Conservation (phyloP, 2,888 invertebrate genomes). For the Molanna angustata region DNA sequence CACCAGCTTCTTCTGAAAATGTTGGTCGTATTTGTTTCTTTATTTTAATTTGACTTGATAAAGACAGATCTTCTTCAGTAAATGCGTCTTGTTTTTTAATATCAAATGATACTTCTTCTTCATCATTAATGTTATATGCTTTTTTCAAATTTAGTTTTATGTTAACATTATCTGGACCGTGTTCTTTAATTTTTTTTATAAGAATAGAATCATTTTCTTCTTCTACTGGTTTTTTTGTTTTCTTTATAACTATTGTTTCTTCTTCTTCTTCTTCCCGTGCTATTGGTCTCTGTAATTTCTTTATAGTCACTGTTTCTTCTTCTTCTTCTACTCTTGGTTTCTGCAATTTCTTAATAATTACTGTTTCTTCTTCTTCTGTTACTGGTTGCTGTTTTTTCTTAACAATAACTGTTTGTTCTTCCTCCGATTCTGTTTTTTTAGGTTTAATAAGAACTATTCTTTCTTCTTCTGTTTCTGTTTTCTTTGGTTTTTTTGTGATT, state of each 20-base stretch:
- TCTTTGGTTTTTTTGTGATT: slow-evolving; percentile 28
- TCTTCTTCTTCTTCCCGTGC: too few relatives aligned
- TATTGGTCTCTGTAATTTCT: too few relatives aligned
- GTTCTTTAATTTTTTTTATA: too few relatives aligned
- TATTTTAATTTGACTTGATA: slow-evolving; percentile 68
- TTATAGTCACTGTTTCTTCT: not conserved
- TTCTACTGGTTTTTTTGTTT: too few relatives aligned
- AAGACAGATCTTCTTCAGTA: slow-evolving; percentile 65
- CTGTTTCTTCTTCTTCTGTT: too few relatives aligned
- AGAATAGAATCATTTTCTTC: too few relatives aligned
- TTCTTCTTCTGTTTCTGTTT: slow-evolving; percentile 47
- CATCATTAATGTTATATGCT: slow-evolving; percentile 62
- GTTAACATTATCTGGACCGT: slow-evolving; percentile 58
- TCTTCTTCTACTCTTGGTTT: slow-evolving; percentile 41
- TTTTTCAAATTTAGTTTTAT: slow-evolving; percentile 69
- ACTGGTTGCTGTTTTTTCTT: too few relatives aligned
- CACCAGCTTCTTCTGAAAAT: slow-evolving; percentile 65
- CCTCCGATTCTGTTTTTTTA: slow-evolving; percentile 53
- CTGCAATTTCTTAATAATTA: too few relatives aligned
- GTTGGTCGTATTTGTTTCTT: slow-evolving; percentile 62
- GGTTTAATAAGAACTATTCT: slow-evolving; percentile 43
- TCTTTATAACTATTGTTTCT: too few relatives aligned
- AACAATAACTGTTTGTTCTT: not conserved
- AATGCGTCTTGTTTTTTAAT: slow-evolving; percentile 45
- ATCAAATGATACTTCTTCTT: slow-evolving; percentile 59